Evolutionary conservation across 2,797 vertebrate genomes (phyloP), one percentile per base, ranked within the genome.

Genomic region (Tokudaia tokunoshimensis): DNA sequence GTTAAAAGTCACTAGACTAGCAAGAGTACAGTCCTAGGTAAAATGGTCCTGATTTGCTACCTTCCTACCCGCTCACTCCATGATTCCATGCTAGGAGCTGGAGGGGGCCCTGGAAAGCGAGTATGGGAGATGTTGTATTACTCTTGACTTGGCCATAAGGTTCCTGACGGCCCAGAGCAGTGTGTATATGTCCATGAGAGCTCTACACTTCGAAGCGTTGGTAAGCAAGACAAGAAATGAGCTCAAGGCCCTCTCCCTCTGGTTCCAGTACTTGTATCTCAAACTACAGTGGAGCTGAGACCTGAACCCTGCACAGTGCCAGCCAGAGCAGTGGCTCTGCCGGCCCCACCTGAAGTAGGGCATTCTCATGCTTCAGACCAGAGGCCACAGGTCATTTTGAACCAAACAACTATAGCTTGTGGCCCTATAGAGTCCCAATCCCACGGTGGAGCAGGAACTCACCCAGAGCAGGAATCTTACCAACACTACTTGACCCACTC

Each of bases 271-370:
- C 78, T 89, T 70, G 50, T 81, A 84, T 89, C 89, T 94, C 84
- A 89, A 90, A 92, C 89, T 83, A 84, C 44, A 95, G 91, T 70
- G 61, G 59, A 78, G n/a, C 84, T 72, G 90, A 94, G 95, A 95
- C 67, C 41, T 2, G 65, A 96, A 41, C 61, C 94, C 76, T 24
- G 47, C 0, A 0, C 6, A 44, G 47, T 59, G 22, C 59, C 70
- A 5, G 15, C 70, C 20, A 50, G 52, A 20, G n/a, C 75, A 74
- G 72, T 34, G 55, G 59, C 44, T 76, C 75, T 50, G 37, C 55
- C 55, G 79, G 61, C 34, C 83, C 83, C 37, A 84, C 65, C 31
- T 44, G 72, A 91, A 3, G 3, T 7, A 37, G 19, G 80, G 26
- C 81, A 81, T 55, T 76, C 74, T 61, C 26, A 26, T 10, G 31